Evolutionary conservation across 2,888 invertebrate species (phyloP).

Genomic region (Leptopilina syphax): DNA sequence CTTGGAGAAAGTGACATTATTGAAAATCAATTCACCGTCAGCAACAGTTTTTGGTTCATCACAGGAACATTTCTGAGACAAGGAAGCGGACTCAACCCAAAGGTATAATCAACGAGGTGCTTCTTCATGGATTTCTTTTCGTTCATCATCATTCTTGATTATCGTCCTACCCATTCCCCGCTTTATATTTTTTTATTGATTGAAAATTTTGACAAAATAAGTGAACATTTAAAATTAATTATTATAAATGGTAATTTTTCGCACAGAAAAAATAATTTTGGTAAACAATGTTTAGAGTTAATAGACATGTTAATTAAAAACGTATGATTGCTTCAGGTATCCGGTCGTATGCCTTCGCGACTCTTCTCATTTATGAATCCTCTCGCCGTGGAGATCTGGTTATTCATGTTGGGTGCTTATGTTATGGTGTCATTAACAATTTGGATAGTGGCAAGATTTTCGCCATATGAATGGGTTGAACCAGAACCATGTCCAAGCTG

Average conservation of each 20-base stretch:
- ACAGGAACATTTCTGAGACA: conserved; percentile 93
- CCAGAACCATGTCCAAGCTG: conserved; percentile 81
- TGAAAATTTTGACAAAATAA: no score
- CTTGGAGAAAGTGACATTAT: conserved; percentile 89
- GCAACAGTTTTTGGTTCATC: conserved; percentile 95
- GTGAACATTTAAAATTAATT: no score
- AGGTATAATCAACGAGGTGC: conserved; percentile 78
- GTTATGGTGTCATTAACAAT: conserved; percentile 87
- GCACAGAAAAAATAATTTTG: neutral
- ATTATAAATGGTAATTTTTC: no score
- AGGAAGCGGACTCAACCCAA: conserved; percentile 90
- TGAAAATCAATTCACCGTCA: conserved; percentile 97
- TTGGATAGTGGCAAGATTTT: conserved; percentile 91
- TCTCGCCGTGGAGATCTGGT: conserved; percentile 90
- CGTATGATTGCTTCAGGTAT: conserved; percentile 76
- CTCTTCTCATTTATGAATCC: conserved; percentile 92
- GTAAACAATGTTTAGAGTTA: neutral
- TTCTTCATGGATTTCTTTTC: conserved; percentile 55
- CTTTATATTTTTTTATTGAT: neutral
- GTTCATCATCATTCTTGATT: conserved; percentile 15
- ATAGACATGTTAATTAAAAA: conserved; percentile 42
- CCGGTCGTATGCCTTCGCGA: conserved; percentile 83
- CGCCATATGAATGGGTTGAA: conserved; percentile 89
- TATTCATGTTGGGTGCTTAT: conserved; percentile 88
- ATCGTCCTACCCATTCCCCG: conserved; percentile 47